Percentiles rank a stretch among this genome's conserved stretches.
Conservation (phyloP, 2,113 vertebrate genomes). For the Xiphophorus hellerii region DNA sequence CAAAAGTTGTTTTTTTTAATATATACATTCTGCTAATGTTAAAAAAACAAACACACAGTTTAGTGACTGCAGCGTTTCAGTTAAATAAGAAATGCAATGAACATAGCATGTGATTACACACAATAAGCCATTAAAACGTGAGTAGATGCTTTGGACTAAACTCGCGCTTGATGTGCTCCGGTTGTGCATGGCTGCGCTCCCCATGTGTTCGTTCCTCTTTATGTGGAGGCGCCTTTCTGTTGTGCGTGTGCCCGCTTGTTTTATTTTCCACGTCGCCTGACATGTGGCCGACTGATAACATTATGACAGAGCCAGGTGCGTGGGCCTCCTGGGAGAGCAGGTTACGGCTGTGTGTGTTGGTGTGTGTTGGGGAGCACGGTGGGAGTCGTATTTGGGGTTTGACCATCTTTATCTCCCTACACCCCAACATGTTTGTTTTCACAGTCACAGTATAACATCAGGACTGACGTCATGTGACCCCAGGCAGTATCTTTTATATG, state of each 20-base stretch:
- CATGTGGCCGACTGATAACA: constrained; percentile 74
- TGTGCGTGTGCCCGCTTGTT: constrained; percentile 49
- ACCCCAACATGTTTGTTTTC: constrained; percentile 74
- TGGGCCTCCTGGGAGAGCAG: constrained; percentile 70
- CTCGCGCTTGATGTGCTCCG: constrained; percentile 43
- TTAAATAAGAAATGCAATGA: too few species aligned
- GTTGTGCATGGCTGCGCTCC: constrained; percentile 41
- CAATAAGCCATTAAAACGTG: constrained; percentile 25
- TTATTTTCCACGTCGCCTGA: constrained; percentile 67
- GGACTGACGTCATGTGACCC: constrained; percentile 60
- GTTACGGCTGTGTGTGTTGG: constrained; percentile 39
- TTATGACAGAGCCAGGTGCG: constrained; percentile 71
- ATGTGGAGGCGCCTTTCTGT: constrained; percentile 17
- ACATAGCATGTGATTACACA: too few species aligned
- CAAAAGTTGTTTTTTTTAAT: too few species aligned
- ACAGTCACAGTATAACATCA: constrained; percentile 40
- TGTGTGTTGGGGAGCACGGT: constrained; percentile 11
- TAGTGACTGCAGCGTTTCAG: too few species aligned
- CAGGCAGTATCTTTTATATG: constrained; percentile 51
- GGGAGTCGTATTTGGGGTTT: constrained; percentile 36
- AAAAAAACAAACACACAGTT: too few species aligned
- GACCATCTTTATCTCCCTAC: constrained; percentile 69
- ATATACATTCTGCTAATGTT: too few species aligned
- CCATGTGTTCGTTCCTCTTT: constrained; percentile 22
- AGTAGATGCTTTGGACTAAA: constrained; percentile 24